Base-by-base conservation (phyloP, 2,113 vertebrate species). In the Amia ocellicauda region DNA sequence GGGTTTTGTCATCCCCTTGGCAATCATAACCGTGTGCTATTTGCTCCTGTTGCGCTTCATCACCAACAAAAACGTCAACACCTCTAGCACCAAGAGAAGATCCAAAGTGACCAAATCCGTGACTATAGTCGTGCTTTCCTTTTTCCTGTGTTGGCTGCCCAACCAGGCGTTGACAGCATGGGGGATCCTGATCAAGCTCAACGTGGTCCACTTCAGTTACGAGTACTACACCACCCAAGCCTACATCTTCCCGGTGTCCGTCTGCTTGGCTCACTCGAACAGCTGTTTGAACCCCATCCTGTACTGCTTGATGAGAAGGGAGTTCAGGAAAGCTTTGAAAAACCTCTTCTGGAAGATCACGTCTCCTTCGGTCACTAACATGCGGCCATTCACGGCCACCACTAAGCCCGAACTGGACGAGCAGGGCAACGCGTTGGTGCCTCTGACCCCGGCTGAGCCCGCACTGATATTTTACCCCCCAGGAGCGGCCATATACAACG, bases 111-210 rank as follows among this genome's bases (percentile, higher is more conserved):
- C 95, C 41, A 92, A 85, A 57, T 97, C 96, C 0, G 96, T 99
- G 58, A 97, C 92, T 62, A 91, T 98, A 0, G 94, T 99, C 16
- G 95, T 98, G 1, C 71, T 98, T 1, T 93, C 91, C 2, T 99
- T 99, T 72, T 98, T 99, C 76, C 80, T 97, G 59, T 99, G 96
- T 74, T 99, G 97, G 94, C 84, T 99, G 53, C 97, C 97, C 62
- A 98, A 99, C 75, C 96, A 99, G 76, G 94, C 94, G 0, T 86
- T 98, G 31, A 98, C 97, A 1, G 78, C 84, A 0, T 99, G 96
- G 97, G 94, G 96, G 2, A 91, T 98, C 61, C 89, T 98, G 22
- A 87, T 98, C 74, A 98, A 98, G 72, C 88, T 98, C 71, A 96
- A 96, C n/a, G 89, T 81, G 2, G 89, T 96, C 17, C 90, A 90